Conservation (phyloP, 2,797 vertebrate genomes). For the Sebastes steindachneri region DNA sequence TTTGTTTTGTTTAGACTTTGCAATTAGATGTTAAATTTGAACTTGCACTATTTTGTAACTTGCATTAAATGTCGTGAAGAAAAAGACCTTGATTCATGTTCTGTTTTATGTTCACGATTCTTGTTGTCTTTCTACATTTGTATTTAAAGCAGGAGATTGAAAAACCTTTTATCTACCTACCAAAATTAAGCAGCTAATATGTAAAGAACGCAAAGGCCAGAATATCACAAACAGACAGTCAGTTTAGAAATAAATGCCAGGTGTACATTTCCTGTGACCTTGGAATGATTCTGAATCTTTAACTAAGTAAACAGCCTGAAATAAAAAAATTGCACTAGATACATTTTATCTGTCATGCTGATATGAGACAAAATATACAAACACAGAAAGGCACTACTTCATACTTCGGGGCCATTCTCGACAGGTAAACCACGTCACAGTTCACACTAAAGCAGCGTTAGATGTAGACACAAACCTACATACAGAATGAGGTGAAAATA, state of each 20-base stretch:
- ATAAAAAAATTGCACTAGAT: constrained; percentile 4
- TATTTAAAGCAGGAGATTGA: not conserved
- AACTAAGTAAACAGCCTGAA: not conserved
- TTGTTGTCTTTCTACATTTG: not conserved
- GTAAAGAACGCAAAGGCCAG: not conserved
- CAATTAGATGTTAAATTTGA: not conserved
- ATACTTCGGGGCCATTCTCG: not conserved
- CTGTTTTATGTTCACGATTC: not conserved
- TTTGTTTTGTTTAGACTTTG: not conserved
- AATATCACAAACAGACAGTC: not conserved
- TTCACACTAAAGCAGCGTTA: constrained; percentile 1
- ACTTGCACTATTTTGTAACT: not conserved
- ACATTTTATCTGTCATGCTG: not conserved
- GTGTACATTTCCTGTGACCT: constrained; percentile 9
- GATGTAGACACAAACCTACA: constrained; percentile 29
- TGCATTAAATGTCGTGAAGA: not conserved
- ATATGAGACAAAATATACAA: constrained; percentile 4
- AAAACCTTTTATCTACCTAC: not conserved
- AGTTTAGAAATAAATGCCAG: not conserved
- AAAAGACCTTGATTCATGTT: not conserved
- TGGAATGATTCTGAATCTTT: not conserved
- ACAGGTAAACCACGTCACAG: constrained; percentile 23
- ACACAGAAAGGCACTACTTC: not conserved
- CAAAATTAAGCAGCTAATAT: not conserved
- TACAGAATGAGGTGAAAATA: constrained; percentile 50